phyloP scores from a whole-genome alignment of 2,888 invertebrate species.

The Epiblema foenella region DNA sequence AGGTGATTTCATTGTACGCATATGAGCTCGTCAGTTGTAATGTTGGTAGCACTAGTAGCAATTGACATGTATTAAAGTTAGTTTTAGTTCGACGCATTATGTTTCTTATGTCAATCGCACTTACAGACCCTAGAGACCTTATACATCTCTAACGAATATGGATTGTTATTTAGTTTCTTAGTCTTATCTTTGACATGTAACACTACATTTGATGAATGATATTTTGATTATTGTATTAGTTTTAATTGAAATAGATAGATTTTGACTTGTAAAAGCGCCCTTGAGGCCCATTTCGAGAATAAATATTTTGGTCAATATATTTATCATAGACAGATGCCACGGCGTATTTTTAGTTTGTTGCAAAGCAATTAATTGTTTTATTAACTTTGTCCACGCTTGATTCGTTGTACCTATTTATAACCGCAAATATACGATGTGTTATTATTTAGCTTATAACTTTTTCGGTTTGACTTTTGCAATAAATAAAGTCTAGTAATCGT shows the following conservation, averaged over 20 bases:
- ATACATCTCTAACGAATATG: too few relatives aligned
- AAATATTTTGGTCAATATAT: too few relatives aligned
- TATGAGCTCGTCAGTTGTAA: constrained; percentile 19
- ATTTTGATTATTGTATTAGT: too few relatives aligned
- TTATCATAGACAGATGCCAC: too few relatives aligned
- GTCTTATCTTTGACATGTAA: too few relatives aligned
- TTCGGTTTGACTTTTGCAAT: background rate
- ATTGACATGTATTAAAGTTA: background rate
- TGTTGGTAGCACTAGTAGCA: background rate
- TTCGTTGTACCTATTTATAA: background rate
- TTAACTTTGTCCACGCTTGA: background rate
- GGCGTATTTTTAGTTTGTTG: background rate
- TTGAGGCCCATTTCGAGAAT: too few relatives aligned
- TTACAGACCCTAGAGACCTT: too few relatives aligned
- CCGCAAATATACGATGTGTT: background rate
- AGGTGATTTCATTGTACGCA: constrained; percentile 26
- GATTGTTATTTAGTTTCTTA: too few relatives aligned
- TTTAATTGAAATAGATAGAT: too few relatives aligned
- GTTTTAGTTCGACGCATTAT: background rate
- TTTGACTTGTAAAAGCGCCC: too few relatives aligned
- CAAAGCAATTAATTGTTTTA: background rate
- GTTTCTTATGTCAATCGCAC: background rate
- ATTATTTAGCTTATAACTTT: background rate
- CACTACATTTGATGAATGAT: too few relatives aligned
- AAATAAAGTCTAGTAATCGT: background rate